These are phyloP conservation scores for Tarsius wallacei DNA, from an alignment of 2,797 vertebrate species.

Conservation along the genomic window DNA sequence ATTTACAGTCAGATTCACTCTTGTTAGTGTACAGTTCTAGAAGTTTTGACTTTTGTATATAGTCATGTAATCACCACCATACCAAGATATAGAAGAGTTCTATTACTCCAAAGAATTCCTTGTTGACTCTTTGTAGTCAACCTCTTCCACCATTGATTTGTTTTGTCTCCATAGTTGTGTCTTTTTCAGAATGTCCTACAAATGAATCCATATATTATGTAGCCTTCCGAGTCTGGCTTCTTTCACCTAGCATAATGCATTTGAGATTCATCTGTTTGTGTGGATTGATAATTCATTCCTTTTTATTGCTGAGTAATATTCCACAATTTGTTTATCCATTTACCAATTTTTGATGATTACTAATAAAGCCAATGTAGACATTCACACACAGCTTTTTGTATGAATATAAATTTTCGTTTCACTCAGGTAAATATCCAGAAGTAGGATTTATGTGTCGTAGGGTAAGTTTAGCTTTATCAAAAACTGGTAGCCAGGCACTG, in stretches of 20 bases:
- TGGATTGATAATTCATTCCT: background rate
- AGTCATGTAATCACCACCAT: background rate
- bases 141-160: background rate
- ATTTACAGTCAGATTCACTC: background rate
- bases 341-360: background rate
- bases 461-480: constrained; percentile 47
- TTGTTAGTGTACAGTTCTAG: constrained; percentile 11
- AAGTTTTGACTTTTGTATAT: background rate
- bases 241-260: background rate
- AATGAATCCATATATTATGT: background rate
- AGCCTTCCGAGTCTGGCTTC: constrained; percentile 45
- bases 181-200: constrained; percentile 33
- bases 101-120: constrained; percentile 1
- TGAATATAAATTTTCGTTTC: constrained; percentile 51
- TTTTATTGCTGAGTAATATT: constrained; percentile 66
- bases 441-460: constrained; percentile 3
- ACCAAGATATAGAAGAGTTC: constrained; percentile 31
- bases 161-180: constrained; percentile 51
- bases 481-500: background rate
- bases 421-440: background rate
- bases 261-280: background rate
- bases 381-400: constrained; percentile 36
- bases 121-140: constrained; percentile 12
- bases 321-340: constrained; percentile 26
- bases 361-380: constrained; percentile 42